Percentiles rank a stretch among this genome's conserved stretches.
phyloP scores from a whole-genome alignment of 2,797 vertebrate species.

The Alexandromys oeconomus region DNA sequence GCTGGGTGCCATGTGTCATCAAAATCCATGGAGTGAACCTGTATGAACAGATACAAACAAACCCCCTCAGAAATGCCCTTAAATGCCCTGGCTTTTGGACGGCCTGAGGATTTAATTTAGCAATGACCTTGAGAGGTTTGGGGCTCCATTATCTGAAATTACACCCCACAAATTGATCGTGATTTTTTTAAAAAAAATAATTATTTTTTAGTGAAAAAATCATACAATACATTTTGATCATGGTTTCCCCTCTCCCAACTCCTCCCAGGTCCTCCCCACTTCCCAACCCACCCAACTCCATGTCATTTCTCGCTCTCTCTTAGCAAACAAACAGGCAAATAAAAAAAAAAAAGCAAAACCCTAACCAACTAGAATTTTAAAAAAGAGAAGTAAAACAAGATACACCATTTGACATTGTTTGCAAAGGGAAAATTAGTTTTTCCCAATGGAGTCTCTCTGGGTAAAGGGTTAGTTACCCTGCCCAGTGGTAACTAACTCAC shows the following conservation, averaged over 20 bases:
- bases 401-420: not conserved
- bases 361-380: not conserved
- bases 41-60: not conserved
- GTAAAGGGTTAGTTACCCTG: not conserved
- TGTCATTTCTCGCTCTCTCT: not conserved
- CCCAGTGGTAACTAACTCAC: not conserved
- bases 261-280: not conserved
- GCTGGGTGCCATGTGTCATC: constrained; percentile 98
- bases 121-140: constrained; percentile 2
- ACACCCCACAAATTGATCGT: not conserved
- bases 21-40: constrained; percentile 99
- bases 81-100: not conserved
- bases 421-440: not conserved
- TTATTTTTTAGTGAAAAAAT: not conserved
- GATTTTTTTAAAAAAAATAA: not conserved
- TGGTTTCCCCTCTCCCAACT: not conserved
- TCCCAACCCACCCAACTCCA: not conserved
- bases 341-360: not conserved
- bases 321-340: not conserved
- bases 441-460: not conserved
- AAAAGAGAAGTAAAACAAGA: not conserved
- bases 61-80: not conserved
- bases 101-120: constrained; percentile 2
- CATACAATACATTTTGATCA: not conserved
- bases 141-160: not conserved